phyloP scores from a whole-genome alignment of 2,888 invertebrate genomes.

The Achlya flavicornis region DNA sequence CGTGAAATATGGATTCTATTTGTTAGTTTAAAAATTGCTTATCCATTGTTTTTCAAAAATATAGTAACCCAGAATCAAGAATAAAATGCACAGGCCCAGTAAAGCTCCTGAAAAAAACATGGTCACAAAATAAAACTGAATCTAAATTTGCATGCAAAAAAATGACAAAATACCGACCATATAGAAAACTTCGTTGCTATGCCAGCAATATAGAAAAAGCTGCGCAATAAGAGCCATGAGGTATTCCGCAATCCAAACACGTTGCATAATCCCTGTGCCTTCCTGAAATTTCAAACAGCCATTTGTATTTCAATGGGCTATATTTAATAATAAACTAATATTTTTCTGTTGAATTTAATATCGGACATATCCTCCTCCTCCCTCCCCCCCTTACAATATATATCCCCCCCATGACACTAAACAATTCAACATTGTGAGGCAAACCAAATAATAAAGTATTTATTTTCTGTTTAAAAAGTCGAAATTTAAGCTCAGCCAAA shows the following conservation, averaged over 20 bases:
- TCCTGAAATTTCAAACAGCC: conserved; percentile 46
- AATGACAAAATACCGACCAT: conserved; percentile 50
- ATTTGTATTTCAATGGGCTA: background rate
- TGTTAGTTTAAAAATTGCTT: no score
- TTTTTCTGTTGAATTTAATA: no score
- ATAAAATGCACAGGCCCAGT: background rate
- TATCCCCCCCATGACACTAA: no score
- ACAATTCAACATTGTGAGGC: no score
- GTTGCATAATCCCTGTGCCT: conserved; percentile 59
- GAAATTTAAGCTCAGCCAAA: no score
- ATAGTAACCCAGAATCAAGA: background rate
- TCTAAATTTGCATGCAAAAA: conserved; percentile 5
- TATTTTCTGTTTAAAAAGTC: no score
- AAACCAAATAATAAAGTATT: no score
- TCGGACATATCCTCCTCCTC: no score
- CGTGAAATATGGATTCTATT: no score
- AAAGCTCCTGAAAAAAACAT: background rate
- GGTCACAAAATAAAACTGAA: background rate
- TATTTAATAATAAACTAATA: background rate
- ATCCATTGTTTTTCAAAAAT: no score
- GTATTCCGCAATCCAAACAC: conserved; percentile 73
- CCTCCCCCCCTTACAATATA: no score
- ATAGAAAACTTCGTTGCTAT: conserved; percentile 67
- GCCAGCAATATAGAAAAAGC: conserved; percentile 78
- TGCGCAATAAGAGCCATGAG: conserved; percentile 71